Evolutionary conservation across 2,797 vertebrate genomes (phyloP).

Genomic region (Acanthis flammea): DNA sequence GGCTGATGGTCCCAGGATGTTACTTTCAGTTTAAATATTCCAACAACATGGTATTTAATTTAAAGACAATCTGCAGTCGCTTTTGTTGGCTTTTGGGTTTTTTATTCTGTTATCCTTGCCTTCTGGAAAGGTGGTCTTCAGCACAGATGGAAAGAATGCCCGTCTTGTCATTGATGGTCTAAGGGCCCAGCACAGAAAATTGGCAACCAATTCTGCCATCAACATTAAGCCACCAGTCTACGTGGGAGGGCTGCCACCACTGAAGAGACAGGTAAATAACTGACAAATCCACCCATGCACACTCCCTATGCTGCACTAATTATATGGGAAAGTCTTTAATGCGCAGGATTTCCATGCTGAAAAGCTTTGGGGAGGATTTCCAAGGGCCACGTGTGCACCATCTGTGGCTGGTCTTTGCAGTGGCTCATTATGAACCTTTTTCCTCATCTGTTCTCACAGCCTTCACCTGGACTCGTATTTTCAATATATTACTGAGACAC

Average conservation of each 20-base stretch:
- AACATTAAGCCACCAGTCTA: slow-evolving; percentile 76
- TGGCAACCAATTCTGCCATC: slow-evolving; percentile 72
- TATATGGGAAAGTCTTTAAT: not conserved
- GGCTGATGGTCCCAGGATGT: not conserved
- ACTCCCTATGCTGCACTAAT: not conserved
- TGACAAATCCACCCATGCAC: not conserved
- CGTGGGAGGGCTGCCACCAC: slow-evolving; percentile 79
- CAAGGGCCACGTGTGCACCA: accelerated
- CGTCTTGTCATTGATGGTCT: slow-evolving; percentile 87
- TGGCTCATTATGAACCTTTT: not conserved
- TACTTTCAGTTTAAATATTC: not conserved
- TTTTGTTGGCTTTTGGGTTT: not conserved
- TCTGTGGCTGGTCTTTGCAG: not conserved
- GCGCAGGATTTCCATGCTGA: not conserved
- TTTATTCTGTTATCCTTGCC: slow-evolving; percentile 1
- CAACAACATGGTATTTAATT: not conserved
- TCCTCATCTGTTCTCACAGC: not conserved
- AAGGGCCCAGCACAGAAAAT: slow-evolving; percentile 78
- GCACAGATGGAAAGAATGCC: slow-evolving; percentile 78
- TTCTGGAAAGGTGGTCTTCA: slow-evolving; percentile 81
- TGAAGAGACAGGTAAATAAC: slow-evolving; percentile 67
- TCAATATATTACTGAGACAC: not conserved
- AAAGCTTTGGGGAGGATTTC: not conserved
- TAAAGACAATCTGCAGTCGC: not conserved
- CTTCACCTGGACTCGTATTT: not conserved